A percentile compares a stretch with the other conserved stretches of the same genome.
phyloP scores from a whole-genome alignment of 2,113 vertebrate species.

The Lampris megalopsis region DNA sequence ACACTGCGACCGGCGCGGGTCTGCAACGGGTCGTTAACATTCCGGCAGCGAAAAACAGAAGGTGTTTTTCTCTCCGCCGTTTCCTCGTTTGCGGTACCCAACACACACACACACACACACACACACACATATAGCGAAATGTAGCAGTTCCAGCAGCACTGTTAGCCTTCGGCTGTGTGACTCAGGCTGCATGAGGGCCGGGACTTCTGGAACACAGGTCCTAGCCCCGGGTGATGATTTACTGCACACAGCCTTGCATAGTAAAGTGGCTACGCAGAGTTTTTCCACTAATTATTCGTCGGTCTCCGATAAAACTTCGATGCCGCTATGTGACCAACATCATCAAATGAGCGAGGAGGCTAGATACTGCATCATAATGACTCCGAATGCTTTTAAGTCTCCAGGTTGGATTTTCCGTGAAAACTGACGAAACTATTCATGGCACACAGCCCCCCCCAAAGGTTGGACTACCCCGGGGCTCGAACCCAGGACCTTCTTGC shows the following conservation, averaged over 20 bases:
- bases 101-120: constrained; percentile 3
- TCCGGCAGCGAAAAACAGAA: constrained; percentile 63
- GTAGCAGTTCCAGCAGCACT: constrained; percentile 25
- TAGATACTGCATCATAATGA: no score
- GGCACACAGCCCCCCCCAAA: no score
- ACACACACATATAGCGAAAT: not conserved
- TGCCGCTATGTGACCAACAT: no score
- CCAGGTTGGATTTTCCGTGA: no score
- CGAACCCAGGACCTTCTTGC: no score
- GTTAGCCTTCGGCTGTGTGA: constrained; percentile 46
- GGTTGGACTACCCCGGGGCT: no score
- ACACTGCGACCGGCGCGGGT: constrained; percentile 3
- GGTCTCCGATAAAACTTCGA: no score
- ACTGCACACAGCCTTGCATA: constrained; percentile 17
- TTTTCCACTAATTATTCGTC: no score
- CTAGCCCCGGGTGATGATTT: not conserved
- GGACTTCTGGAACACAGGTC: not conserved
- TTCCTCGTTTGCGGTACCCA: constrained; percentile 51
- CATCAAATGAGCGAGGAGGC: no score
- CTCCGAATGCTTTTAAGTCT: no score
- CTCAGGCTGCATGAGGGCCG: constrained; percentile 45
- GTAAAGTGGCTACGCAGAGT: not conserved
- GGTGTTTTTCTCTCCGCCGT: constrained; percentile 40
- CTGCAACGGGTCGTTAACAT: constrained; percentile 66
- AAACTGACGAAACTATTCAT: no score